Evolutionary conservation across 1,140 invertebrate genomes (phyloP), one percentile per base, ranked within the genome.

Genomic region (Sinella curviseta): DNA sequence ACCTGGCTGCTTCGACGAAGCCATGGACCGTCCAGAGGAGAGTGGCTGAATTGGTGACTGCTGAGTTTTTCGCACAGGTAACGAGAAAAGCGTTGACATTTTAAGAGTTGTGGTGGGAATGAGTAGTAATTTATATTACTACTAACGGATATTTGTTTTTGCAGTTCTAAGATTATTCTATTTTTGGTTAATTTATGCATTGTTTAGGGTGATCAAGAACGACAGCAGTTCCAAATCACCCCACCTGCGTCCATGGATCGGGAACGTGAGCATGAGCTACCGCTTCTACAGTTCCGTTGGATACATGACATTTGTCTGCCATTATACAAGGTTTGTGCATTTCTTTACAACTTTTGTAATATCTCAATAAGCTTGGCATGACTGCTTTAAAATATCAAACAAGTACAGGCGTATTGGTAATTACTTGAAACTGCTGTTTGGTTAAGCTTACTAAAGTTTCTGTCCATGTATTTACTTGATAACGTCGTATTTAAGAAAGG

Each of bases 271-370:
- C 87, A 88, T 78, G 87, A 88, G 78, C 81, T 88, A 3, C 87
- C 87, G 31, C 85, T 86, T 48, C 80, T 88, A 1, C 87, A 88
- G 81, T 86, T 87, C 20, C 76, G 83, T n/a, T 88, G 87, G 87
- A 87, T 88, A 54, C 79, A 82, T 33, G 86, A 87, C 65, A 87
- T 88, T 31, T 88, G 87, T 82, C 82, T 88, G 8, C 87, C 87
- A 14, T 84, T 88, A 0, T 88, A 88, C 79, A 80, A 86, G 84
- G 87, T 87, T 81, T 82, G 80, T 75, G 17, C n/a, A 17, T 57
- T 36, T 34, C 26, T 54, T 33, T 2, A 54, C 20, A 26, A 28
- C 8, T n/a, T n/a, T n/a, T 17, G n/a, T n/a, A n/a, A n/a, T n/a
- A n/a, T n/a, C n/a, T 77, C 16, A 78, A 54, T 54, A 16, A 54